These are phyloP conservation scores for Caiman crocodilus DNA, from an alignment of 2,797 vertebrate species.

Conservation along the genomic window DNA sequence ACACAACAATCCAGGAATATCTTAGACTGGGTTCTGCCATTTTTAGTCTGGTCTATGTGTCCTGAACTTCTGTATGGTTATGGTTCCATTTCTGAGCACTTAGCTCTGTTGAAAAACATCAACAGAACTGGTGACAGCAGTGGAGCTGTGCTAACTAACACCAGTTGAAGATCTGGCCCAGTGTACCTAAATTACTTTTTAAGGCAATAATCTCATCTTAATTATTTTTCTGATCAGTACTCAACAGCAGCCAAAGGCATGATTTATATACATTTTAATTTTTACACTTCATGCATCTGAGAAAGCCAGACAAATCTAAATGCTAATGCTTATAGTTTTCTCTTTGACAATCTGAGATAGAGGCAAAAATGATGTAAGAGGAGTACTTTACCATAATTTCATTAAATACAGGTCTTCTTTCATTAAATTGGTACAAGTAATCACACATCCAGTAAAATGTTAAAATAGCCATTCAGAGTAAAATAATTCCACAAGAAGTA, in stretches of 20 bases:
- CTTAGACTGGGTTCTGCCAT: no score
- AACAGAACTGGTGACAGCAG: no score
- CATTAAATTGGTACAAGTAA: slow-evolving; percentile 39
- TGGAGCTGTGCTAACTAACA: neutral
- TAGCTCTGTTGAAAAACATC: no score
- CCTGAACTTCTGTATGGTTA: no score
- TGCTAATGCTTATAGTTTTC: neutral
- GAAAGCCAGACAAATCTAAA: neutral
- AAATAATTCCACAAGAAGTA: slow-evolving; percentile 50
- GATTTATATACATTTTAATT: neutral
- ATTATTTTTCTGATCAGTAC: neutral
- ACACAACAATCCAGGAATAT: no score
- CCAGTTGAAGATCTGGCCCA: neutral
- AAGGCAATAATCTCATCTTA: neutral
- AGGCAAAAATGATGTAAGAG: neutral
- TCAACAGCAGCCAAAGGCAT: neutral
- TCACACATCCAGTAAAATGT: slow-evolving; percentile 22
- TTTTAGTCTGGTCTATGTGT: no score
- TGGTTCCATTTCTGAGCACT: no score
- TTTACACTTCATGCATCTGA: neutral
- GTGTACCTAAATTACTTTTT: neutral
- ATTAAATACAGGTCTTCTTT: slow-evolving; percentile 34
- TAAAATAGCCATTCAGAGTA: slow-evolving; percentile 39
- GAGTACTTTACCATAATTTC: neutral
- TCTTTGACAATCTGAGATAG: neutral